Evolutionary conservation across 2,888 invertebrate species (phyloP), one percentile per base, ranked within the genome.

Genomic region (Mimumesa dahlbomi): DNA sequence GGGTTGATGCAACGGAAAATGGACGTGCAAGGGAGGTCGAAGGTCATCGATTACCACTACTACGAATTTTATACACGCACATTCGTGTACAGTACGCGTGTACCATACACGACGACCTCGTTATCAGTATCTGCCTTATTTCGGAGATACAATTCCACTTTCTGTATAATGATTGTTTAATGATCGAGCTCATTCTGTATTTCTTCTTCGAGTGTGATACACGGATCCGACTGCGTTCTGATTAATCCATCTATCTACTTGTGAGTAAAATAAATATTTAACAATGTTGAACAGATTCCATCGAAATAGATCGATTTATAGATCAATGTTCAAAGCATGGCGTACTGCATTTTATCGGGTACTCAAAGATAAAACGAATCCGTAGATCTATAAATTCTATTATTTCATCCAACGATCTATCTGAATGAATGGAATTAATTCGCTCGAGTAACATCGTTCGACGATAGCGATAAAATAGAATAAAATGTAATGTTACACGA

Each of bases 31-130:
- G 21, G 18, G 34, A 45, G 53, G 34, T 59, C 46, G 54, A 61
- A 77, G 69, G 59, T 46, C 50, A 13, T 11, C 13, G 19, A 62
- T 57, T 38, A 34, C 13, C 9, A 13, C 18, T 25, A 21, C 19
- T 59, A 25, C 48, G 21, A 31, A 25, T 65, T 29, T 46, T 45
- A 42, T 29, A 52, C 6, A 7, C 5, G 11, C 19, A n/a, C 21
- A 14, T 14, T 34, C 34, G 6, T 67, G 25, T 73, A 59, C 58
- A 25, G 53, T 48, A 75, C 63, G 61, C 11, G 21, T 34, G 31
- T 18, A 19, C 48, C 21, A 40, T 94, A 93, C 85, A 94, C 93
- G 13, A 93, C 93, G 1, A 96, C 96, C 85, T 93, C 92, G 87
- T 91, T 96, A 63, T 91, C 91, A 36, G 92, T 96, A 75, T 91